Base-by-base conservation (phyloP, 2,888 invertebrate genomes). In the Coelinius sp. region DNA sequence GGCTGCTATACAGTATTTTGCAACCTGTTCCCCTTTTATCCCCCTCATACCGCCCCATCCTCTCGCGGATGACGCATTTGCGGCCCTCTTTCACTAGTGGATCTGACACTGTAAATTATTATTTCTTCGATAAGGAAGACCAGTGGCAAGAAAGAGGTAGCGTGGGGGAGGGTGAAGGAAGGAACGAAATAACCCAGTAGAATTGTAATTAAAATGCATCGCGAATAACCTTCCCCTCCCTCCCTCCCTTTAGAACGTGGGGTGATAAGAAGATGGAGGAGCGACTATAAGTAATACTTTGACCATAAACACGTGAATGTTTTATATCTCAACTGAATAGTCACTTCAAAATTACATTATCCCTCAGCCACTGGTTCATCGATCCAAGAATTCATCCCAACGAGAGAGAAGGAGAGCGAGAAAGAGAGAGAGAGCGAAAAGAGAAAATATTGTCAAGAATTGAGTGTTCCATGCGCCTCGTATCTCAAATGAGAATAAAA, bases 21-120 rank as follows among this genome's bases (percentile, higher is more conserved):
- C 20, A 52, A 67, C 67, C 53, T 52, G 52, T 44, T 52, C 35
- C 31, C 53, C 20, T 24, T 22, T 25, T 68, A 38, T 71, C 66
- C 46, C 24, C 24, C 27, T 25, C 68, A 38, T 71, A 12, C 31
- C 63, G 1, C 66, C 22, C 31, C 35, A 6, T 35, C 7, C 52
- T 31, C 52, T 24, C 46, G 25, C 25, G 56, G 68, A 73, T 78
- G 81, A 80, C 80, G 80, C 79, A 80, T 76, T 78, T 76, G 66
- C 76, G 74, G 67, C 68, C 73, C 74, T 74, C 71, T 76, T 74
- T 74, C 70, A 68, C 77, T n/a, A 17, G 49, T 38, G 75, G 68
- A 74, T 70, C 75, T 66, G 70, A 74, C 68, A 76, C 75, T 73
- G 77, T 82, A 82, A 82, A 82, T 82, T 82, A 81, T 82, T 81